Conservation (phyloP, 2,113 vertebrate genomes). For the Furnarius figulus region DNA sequence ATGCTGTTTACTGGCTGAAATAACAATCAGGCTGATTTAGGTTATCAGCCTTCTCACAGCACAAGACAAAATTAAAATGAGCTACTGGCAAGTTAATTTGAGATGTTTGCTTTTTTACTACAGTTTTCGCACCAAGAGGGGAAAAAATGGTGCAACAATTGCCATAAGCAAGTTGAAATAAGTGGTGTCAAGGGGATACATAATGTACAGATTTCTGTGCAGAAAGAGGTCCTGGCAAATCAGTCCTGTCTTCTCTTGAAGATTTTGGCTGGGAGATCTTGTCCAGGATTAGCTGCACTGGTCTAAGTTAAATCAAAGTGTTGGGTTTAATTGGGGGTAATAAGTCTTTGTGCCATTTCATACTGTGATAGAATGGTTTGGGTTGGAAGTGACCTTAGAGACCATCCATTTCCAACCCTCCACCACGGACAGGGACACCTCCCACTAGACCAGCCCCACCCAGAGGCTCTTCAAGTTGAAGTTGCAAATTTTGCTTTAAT, state of each 20-base stretch:
- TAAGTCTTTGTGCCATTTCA: neutral
- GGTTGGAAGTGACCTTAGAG: neutral
- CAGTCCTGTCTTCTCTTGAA: neutral
- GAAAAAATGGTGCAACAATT: neutral
- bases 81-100: neutral
- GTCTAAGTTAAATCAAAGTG: neutral
- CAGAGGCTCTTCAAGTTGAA: neutral
- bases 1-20: neutral
- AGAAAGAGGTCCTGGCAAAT: neutral
- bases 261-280: neutral
- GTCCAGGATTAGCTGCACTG: neutral
- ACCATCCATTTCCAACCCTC: neutral
- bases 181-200: neutral
- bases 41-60: neutral
- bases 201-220: neutral
- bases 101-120: neutral
- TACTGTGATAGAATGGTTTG: neutral
- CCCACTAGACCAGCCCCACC: neutral
- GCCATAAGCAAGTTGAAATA: neutral
- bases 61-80: neutral
- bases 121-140: neutral
- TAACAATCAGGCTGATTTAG: conserved; percentile 7
- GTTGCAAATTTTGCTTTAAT: neutral
- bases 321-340: neutral
- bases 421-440: neutral